Base-by-base conservation (phyloP, 2,113 vertebrate genomes). In the Psephotus haematonotus region DNA sequence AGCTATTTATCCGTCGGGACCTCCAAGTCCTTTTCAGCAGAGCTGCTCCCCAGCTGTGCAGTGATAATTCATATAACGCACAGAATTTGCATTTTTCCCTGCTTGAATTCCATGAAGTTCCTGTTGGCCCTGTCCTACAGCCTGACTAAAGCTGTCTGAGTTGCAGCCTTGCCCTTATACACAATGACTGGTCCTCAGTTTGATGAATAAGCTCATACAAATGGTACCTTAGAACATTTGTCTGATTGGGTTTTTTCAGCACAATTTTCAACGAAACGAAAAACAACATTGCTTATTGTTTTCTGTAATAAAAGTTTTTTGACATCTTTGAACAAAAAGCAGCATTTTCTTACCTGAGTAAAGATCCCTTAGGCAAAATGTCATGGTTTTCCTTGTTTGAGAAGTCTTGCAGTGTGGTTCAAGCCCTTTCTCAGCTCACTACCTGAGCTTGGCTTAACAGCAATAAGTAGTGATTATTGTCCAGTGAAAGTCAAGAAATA, bases 151-250 rank as follows among this genome's bases (percentile, higher is more conserved):
- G n/a, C 13, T 10, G 9, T 68, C 46, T 52, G 35, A 86, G 43
- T 35, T 13, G 6, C 64, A 84, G 29, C 2, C 3, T 15, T 74
- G 31, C 24, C 18, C 37, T 46, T 49, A 25, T 70, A 20, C 1
- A 2, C 46, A 35, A 7, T 25, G 76, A 37, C 14, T 25, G 43
- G 1, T 67, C 25, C 12, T 8, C 18, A 75, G 0, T 60, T 57
- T 71, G 52, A 67, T 41, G 33, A 65, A 92, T 86, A 79, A 70
- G 0, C 24, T 70, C 6, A 8, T 24, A 33, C 2, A 64, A 79
- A 71, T 13, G 24, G 6, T 53, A 43, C 17, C 12, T 71, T 18
- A 67, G 6, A 77, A 16, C 0, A 0, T 28, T 29, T 19, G 6
- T 33, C 4, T 60, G 55, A 20, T 10, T 35, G 22, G 5, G 9